Percentiles rank a stretch among this genome's conserved stretches.
These are phyloP conservation scores for Plebejus argus DNA, from an alignment of 2,888 invertebrate genomes.

Conservation along the genomic window DNA sequence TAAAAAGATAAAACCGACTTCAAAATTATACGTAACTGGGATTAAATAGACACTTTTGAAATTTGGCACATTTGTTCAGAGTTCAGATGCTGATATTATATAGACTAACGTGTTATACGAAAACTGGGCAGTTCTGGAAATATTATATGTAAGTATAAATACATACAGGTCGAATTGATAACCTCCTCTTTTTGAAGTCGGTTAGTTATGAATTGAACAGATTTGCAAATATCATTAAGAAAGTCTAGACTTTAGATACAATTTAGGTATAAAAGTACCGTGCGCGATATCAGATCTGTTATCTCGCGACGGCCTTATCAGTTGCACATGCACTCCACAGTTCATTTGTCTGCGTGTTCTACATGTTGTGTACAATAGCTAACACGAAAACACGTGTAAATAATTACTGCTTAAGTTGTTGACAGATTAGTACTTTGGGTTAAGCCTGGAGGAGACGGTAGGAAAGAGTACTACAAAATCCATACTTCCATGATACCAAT, in stretches of 20 bases:
- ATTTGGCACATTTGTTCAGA: too few species aligned
- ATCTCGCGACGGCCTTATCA: slow-evolving; percentile 21
- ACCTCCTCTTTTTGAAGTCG: too few species aligned
- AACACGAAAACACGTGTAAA: slow-evolving; percentile 25
- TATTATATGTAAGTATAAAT: too few species aligned
- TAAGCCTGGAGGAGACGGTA: background rate
- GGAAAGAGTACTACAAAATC: background rate
- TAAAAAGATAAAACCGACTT: too few species aligned
- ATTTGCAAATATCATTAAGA: background rate
- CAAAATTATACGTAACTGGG: too few species aligned
- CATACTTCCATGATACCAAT: too few species aligned
- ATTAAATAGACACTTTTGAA: too few species aligned
- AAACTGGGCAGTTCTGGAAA: too few species aligned
- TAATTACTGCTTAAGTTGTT: background rate
- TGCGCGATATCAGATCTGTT: slow-evolving; percentile 24
- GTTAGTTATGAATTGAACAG: too few species aligned
- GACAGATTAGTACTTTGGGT: background rate
- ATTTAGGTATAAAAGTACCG: slow-evolving; percentile 10
- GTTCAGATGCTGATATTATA: too few species aligned
- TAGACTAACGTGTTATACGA: too few species aligned
- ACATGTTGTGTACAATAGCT: slow-evolving; percentile 18
- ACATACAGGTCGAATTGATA: too few species aligned
- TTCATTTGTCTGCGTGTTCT: slow-evolving; percentile 24
- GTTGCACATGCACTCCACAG: slow-evolving; percentile 28
- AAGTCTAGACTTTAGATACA: background rate